These are phyloP conservation scores for Bombus soroeensis DNA, from an alignment of 1,140 invertebrate species.

Conservation along the genomic window DNA sequence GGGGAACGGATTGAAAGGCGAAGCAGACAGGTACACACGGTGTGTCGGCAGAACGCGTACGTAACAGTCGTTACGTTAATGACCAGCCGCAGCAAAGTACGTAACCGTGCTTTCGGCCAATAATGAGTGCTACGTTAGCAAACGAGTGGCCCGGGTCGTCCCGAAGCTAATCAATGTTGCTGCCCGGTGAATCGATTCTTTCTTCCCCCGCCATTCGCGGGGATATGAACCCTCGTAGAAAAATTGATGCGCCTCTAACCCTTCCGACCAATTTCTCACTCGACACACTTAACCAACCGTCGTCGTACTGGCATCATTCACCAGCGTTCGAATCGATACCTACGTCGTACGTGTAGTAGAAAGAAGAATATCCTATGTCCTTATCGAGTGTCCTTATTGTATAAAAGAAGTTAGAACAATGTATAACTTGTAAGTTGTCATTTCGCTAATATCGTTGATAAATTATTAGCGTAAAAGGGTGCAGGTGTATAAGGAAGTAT, in stretches of 20 bases:
- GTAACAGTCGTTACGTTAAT: slow-evolving; percentile 67
- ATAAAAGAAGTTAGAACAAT: too few species aligned
- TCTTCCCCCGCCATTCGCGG: neutral
- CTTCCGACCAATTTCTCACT: slow-evolving; percentile 17
- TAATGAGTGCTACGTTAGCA: slow-evolving; percentile 41
- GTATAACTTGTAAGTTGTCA: neutral
- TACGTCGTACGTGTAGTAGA: too few species aligned
- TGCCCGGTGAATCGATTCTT: slow-evolving; percentile 14
- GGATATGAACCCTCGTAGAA: neutral
- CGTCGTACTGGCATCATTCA: neutral
- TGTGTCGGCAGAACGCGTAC: slow-evolving; percentile 30
- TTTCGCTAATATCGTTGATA: neutral
- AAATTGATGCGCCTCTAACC: slow-evolving; percentile 23
- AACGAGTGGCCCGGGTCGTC: neutral
- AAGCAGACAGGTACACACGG: slow-evolving; percentile 49
- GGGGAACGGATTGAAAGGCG: slow-evolving; percentile 58
- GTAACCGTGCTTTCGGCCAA: slow-evolving; percentile 53
- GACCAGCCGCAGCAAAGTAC: slow-evolving; percentile 35
- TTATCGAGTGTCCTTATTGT: too few species aligned
- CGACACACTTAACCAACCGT: neutral
- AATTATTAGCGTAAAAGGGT: neutral
- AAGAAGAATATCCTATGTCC: neutral
- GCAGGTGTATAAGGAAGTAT: neutral
- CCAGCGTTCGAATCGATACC: neutral
- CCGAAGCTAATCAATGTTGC: slow-evolving; percentile 29